These are phyloP conservation scores for Argynnis bischoffii DNA, from an alignment of 2,888 invertebrate genomes.

Conservation along the genomic window DNA sequence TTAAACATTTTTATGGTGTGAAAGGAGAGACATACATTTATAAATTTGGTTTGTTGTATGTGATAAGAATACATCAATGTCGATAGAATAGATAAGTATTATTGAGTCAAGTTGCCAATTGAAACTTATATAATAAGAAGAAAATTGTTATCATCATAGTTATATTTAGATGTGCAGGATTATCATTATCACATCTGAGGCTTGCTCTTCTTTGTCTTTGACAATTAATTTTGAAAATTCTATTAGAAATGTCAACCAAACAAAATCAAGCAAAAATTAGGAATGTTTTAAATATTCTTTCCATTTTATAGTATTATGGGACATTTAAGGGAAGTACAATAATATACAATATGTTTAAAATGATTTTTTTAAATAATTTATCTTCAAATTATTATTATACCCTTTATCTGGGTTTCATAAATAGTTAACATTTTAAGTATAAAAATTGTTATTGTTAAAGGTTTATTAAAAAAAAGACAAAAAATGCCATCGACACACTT, in stretches of 20 bases:
- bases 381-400: too few species aligned
- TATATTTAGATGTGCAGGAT: neutral
- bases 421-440: neutral
- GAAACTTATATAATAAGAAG: too few species aligned
- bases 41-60: neutral
- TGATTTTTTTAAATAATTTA: too few species aligned
- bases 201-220: too few species aligned
- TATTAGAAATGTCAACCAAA: too few species aligned
- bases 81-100: constrained; percentile 1
- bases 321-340: too few species aligned
- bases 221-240: too few species aligned
- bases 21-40: neutral
- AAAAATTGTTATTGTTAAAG: constrained; percentile 50
- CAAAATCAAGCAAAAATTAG: too few species aligned
- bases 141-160: constrained; percentile 1
- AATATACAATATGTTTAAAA: too few species aligned
- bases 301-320: too few species aligned
- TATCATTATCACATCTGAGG: neutral
- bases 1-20: neutral
- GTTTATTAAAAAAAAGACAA: constrained; percentile 39
- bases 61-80: constrained; percentile 3
- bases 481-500: constrained; percentile 92
- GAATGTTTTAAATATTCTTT: too few species aligned
- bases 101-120: neutral
- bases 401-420: too few species aligned